Conservation (phyloP, 2,888 invertebrate genomes). For the Brenthis daphne region DNA sequence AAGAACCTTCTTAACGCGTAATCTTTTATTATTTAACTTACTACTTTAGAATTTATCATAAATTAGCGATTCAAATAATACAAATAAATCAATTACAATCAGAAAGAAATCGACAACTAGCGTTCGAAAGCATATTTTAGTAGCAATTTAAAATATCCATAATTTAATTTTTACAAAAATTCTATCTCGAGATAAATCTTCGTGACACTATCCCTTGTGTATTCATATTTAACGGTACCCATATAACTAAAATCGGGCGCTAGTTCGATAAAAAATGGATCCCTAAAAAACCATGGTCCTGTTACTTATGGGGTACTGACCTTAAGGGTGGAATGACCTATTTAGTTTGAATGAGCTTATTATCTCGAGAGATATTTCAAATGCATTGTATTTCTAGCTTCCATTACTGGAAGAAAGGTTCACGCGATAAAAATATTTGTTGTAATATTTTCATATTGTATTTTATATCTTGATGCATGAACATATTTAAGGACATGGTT, state of each 20-base stretch:
- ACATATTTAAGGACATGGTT: constrained; percentile 9
- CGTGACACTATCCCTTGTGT: constrained; percentile 46
- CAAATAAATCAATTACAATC: not conserved
- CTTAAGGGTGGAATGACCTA: constrained; percentile 78
- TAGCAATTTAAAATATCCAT: not conserved
- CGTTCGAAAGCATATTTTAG: not conserved
- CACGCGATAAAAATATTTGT: constrained; percentile 21
- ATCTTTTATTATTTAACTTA: too few relatives aligned
- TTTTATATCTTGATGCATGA: constrained; percentile 17
- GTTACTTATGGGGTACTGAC: constrained; percentile 74
- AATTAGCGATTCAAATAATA: too few relatives aligned
- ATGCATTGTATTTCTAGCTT: constrained; percentile 30
- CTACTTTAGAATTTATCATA: too few relatives aligned
- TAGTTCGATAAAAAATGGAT: constrained; percentile 77
- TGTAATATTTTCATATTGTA: constrained; percentile 22
- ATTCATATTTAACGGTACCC: constrained; percentile 68
- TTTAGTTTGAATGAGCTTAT: constrained; percentile 75
- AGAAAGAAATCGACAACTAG: not conserved
- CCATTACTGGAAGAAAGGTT: constrained; percentile 23
- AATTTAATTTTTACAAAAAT: not conserved
- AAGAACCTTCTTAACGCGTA: too few relatives aligned
- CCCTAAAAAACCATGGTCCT: constrained; percentile 75
- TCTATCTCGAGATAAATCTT: constrained; percentile 52
- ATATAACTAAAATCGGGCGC: constrained; percentile 70
- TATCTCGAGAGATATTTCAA: constrained; percentile 46